Base-by-base conservation (phyloP, 1,140 invertebrate genomes). In the Lepidostoma basale region DNA sequence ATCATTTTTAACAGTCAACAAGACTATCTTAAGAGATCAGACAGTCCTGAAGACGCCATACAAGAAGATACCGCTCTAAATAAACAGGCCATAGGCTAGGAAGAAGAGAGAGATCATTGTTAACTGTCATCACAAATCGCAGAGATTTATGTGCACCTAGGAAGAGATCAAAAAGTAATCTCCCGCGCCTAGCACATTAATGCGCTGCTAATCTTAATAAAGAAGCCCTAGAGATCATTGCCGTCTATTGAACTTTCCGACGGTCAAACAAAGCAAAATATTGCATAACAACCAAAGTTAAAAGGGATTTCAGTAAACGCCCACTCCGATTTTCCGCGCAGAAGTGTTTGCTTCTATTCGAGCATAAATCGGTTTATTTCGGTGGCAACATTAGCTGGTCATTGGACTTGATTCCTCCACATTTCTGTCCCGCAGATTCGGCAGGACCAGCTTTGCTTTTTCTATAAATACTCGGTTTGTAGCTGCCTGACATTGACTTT, bases 401-500 rank as follows among this genome's bases (percentile, higher is more conserved):
- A 64, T 64, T 44, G 30, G 62, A 62, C 59, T 62, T 62, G 59
- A 18, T 47, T 62, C 40, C 45, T 64, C 30, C 45, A 25, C 45
- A 28, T 18, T 18, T 52, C 20, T 25, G 18, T 23, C 26, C 62
- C 45, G 44, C 45, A 14, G 28, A 47, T 62, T 62, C 59, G 40
- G 20, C 59, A 45, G 39, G 18, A 26, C 40, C 26, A 62, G 42
- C 59, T 54, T 12, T 26, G n/a, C 26, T 62, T 44, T 64, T 39
- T 25, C 28, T 54, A 54, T 23, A 36, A 62, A 62, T 62, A 62
- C 23, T 12, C 3, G 28, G 2, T 30, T 12, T 10, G 45, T 9
- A 30, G 44, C 42, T 23, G 47, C 45, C 28, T 64, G 62, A 64
- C 62, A 64, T 64, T 64, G 62, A 64, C 62, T 64, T 64, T 64